phyloP scores from a whole-genome alignment of 2,797 vertebrate genomes.

The Anguilla marmorata region DNA sequence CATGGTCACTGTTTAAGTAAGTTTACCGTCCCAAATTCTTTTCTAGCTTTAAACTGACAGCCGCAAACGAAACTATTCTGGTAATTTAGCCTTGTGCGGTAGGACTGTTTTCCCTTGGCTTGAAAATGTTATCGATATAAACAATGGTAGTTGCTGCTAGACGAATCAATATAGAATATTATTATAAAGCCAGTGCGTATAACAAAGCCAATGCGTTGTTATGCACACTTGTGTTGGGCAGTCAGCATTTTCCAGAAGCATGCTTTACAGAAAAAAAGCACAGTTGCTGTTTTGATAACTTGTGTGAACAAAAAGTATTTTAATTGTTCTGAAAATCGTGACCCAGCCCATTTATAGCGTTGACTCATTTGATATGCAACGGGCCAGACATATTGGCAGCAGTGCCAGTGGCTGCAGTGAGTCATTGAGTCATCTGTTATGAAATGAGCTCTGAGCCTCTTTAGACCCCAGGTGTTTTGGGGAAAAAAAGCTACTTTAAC shows the following conservation, averaged over 20 bases:
- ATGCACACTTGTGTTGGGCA: not conserved
- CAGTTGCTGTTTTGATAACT: not conserved
- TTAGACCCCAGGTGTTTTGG: slow-evolving; percentile 46
- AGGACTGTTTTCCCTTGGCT: not conserved
- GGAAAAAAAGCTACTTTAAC: slow-evolving; percentile 18
- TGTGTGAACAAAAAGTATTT: not conserved
- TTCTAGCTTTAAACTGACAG: not conserved
- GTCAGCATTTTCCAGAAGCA: not conserved
- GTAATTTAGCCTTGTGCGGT: not conserved
- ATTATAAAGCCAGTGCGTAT: not conserved
- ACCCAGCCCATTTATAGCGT: not conserved
- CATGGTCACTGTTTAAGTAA: not conserved
- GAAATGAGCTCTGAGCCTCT: slow-evolving; percentile 14
- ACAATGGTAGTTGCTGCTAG: not conserved
- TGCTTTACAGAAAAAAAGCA: not conserved
- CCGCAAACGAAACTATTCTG: not conserved
- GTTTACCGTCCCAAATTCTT: not conserved
- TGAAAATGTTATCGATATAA: not conserved
- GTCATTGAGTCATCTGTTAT: not conserved
- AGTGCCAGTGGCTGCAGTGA: not conserved
- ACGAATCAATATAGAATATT: not conserved
- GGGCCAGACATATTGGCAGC: not conserved
- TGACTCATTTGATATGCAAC: not conserved
- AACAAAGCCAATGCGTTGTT: not conserved
- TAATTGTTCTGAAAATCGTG: not conserved